Conservation (phyloP, 2,113 vertebrate species). For the Barbus barbus region DNA sequence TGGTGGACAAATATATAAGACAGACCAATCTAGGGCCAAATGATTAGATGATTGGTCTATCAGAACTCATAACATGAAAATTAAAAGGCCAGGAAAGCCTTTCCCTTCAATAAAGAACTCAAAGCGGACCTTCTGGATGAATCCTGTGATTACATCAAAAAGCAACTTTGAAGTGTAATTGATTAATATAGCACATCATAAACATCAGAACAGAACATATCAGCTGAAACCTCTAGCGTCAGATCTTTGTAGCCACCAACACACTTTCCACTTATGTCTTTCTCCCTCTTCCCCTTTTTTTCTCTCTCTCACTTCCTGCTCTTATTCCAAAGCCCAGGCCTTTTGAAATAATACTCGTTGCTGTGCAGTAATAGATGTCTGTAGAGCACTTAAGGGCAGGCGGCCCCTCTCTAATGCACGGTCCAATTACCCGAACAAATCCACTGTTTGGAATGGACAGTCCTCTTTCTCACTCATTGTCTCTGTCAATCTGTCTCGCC, state of each 20-base stretch:
- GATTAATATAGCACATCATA: not conserved
- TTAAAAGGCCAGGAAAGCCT: no score
- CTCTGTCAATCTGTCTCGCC: slow-evolving; percentile 16
- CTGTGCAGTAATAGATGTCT: slow-evolving; percentile 51
- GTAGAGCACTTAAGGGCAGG: slow-evolving; percentile 46
- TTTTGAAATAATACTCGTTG: slow-evolving; percentile 42
- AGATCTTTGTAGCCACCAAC: not conserved
- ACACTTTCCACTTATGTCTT: not conserved
- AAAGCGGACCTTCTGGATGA: not conserved
- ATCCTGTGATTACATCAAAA: not conserved
- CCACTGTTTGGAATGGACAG: slow-evolving; percentile 23
- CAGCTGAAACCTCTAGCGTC: slow-evolving; percentile 4
- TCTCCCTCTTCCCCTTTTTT: not conserved
- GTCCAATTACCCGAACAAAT: slow-evolving; percentile 61
- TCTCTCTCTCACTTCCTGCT: not conserved
- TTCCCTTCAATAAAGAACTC: no score
- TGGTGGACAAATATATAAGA: no score
- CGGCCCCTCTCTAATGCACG: slow-evolving; percentile 41
- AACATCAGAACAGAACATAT: not conserved
- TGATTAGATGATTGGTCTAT: no score
- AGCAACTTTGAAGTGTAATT: not conserved
- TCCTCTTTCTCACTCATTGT: slow-evolving; percentile 53
- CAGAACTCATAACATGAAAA: no score
- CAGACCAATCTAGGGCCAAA: no score
- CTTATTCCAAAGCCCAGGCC: slow-evolving; percentile 21